Evolutionary conservation across 2,797 vertebrate genomes (phyloP).

Genomic region (Manis crassicaudata): DNA sequence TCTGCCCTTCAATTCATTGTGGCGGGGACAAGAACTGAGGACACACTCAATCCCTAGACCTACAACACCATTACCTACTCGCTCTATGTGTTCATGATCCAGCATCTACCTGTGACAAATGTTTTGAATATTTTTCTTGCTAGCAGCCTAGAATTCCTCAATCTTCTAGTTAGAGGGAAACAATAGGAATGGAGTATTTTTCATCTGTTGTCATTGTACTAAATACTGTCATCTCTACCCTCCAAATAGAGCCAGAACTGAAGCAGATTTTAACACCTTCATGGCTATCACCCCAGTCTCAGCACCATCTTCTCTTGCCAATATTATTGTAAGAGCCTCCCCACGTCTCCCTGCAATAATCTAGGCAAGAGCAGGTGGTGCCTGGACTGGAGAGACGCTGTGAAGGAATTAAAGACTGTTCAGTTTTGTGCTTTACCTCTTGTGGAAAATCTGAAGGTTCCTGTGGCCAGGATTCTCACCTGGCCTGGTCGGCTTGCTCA

Average conservation of each 20-base stretch:
- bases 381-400: accelerated
- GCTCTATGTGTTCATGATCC: not conserved
- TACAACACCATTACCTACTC: no score
- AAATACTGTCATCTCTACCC: not conserved
- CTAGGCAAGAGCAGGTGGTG: not conserved
- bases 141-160: not conserved
- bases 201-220: not conserved
- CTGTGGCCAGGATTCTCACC: no score
- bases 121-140: not conserved
- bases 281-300: not conserved
- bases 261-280: not conserved
- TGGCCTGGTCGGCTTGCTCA: no score
- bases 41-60: no score
- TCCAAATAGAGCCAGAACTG: not conserved
- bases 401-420: not conserved
- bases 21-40: no score
- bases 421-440: not conserved
- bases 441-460: no score
- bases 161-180: not conserved
- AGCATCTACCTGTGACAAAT: not conserved
- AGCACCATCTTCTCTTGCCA: not conserved
- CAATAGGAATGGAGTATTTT: not conserved
- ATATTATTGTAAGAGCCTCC: accelerated
- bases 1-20: no score
- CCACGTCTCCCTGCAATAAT: no score